Conservation (phyloP, 1,140 invertebrate species). For the Harpegnathos saltator region DNA sequence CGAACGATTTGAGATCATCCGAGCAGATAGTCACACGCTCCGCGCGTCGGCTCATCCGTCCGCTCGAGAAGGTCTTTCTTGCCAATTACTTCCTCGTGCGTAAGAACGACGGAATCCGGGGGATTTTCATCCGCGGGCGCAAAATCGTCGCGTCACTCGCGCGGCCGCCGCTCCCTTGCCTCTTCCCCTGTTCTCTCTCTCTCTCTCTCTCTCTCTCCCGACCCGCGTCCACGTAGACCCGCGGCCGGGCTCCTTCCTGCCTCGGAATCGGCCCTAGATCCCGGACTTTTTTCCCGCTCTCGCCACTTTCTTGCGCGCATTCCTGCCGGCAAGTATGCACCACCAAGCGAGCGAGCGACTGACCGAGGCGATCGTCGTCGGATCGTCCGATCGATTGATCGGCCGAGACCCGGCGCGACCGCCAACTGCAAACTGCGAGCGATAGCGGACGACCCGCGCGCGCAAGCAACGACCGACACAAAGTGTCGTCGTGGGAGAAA, state of each 20-base stretch:
- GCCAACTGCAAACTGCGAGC: conserved; percentile 3
- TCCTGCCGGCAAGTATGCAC: conserved; percentile 52
- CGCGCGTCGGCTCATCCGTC: conserved; percentile 8
- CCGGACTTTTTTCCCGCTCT: conserved; percentile 38
- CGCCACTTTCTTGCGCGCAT: conserved; percentile 66
- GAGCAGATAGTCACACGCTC: conserved; percentile 6
- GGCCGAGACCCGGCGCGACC: neutral
- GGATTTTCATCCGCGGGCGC: conserved; percentile 32
- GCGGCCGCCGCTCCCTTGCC: no score
- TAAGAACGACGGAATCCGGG: conserved; percentile 26
- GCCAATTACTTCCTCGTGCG: conserved; percentile 30
- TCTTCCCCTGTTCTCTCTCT: no score
- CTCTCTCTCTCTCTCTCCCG: neutral
- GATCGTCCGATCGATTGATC: conserved; percentile 14
- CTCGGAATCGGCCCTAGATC: conserved; percentile 36
- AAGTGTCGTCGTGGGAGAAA: conserved; percentile 16
- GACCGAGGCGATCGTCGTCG: neutral
- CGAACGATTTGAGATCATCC: conserved; percentile 38
- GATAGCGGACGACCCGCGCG: neutral
- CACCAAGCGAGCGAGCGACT: conserved; percentile 8
- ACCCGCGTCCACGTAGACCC: conserved; percentile 39
- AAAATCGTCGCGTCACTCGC: conserved; percentile 36
- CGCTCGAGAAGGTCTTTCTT: conserved; percentile 32
- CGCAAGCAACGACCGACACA: conserved; percentile 10
- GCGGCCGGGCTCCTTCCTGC: conserved; percentile 65